A percentile compares a stretch with the other conserved stretches of the same genome.
Conservation (phyloP, 1,140 invertebrate genomes). For the Dryas iulia region DNA sequence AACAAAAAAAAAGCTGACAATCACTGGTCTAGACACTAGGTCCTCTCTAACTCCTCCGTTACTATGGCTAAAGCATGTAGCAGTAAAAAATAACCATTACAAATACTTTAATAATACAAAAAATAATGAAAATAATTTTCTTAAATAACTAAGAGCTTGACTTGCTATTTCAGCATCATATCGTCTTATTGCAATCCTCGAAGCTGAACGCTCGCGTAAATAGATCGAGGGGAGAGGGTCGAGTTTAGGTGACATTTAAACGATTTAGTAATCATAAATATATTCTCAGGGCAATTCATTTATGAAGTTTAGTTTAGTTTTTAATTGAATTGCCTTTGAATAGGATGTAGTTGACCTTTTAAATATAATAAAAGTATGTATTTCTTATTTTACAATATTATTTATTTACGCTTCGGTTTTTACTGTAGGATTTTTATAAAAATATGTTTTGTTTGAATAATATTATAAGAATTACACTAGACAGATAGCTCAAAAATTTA, state of each 20-base stretch:
- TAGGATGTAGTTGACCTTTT: too few relatives aligned
- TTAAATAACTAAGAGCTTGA: slow-evolving; percentile 9
- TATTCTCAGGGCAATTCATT: background rate
- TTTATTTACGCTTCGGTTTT: background rate
- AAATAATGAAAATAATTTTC: slow-evolving; percentile 5
- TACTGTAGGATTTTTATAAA: background rate
- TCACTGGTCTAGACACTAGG: too few relatives aligned
- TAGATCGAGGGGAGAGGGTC: slow-evolving; percentile 9
- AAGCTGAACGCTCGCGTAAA: slow-evolving; percentile 11
- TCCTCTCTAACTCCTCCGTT: too few relatives aligned
- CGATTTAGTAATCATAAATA: background rate
- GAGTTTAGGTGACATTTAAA: background rate
- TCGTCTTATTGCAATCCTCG: slow-evolving; percentile 18
- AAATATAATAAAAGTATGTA: background rate
- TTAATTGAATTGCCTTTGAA: too few relatives aligned
- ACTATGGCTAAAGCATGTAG: too few relatives aligned
- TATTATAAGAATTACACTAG: too few relatives aligned
- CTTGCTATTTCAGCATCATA: slow-evolving; percentile 19
- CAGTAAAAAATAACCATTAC: too few relatives aligned
- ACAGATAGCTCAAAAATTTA: too few relatives aligned
- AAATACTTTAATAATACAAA: background rate
- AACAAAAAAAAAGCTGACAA: too few relatives aligned
- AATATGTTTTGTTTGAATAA: too few relatives aligned
- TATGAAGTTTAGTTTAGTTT: background rate
- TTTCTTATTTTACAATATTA: background rate